A percentile compares a stretch with the other conserved stretches of the same genome.
These are phyloP conservation scores for Setipinna tenuifilis DNA, from an alignment of 2,797 vertebrate genomes.

Conservation along the genomic window DNA sequence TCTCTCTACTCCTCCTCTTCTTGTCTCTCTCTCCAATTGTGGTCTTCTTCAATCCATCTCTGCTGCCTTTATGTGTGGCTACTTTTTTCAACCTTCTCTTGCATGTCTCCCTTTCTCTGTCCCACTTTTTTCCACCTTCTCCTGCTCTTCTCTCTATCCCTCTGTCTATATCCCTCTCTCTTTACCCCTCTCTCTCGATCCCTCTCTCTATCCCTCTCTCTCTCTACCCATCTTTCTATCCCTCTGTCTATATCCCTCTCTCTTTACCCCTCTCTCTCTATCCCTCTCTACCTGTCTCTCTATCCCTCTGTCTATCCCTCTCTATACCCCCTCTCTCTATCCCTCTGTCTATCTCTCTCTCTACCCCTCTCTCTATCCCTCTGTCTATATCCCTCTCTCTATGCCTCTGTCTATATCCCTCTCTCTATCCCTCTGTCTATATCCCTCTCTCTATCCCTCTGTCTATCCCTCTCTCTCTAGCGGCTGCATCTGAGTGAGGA, in stretches of 20 bases:
- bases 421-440: too few relatives aligned
- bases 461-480: conserved; percentile 63
- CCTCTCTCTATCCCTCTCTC: not conserved
- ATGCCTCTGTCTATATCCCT: conserved; percentile 49
- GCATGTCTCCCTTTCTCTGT: too few relatives aligned
- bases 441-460: not conserved
- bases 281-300: not conserved
- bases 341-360: too few relatives aligned
- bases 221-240: not conserved
- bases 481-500: conserved; percentile 94
- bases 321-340: not conserved
- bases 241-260: not conserved
- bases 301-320: not conserved
- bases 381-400: conserved; percentile 57
- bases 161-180: not conserved
- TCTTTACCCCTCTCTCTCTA: not conserved
- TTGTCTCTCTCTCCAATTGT: not conserved
- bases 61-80: too few relatives aligned
- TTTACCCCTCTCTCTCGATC: not conserved
- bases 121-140: too few relatives aligned
- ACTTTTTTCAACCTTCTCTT: too few relatives aligned
- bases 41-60: too few relatives aligned
- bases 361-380: not conserved
- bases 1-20: not conserved
- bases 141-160: not conserved